Base-by-base conservation (phyloP, 2,888 invertebrate genomes). In the Cheilosia pagana region DNA sequence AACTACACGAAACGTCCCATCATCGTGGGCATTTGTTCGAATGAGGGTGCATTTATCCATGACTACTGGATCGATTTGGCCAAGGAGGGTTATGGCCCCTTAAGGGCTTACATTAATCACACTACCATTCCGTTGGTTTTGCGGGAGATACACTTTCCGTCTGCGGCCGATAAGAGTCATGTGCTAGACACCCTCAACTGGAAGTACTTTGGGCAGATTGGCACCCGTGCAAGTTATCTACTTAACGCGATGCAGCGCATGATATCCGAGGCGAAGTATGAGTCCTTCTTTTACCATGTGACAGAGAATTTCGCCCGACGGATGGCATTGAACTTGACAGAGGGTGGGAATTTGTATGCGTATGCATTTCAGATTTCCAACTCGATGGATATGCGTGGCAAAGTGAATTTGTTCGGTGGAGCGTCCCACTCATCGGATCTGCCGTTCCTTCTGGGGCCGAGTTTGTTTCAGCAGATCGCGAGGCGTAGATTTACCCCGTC, bases 401-500 rank as follows among this genome's bases (percentile, higher is more conserved):
- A 90, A 35, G 87, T 89, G 14, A 92, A 92, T 87, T 86, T 91
- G 0, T 92, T 92, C 77, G 91, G 91, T 0, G 95, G 95, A 71
- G 94, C 94, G n/a, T 93, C 94, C 0, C 95, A 95, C 87, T 94
- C 95, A 5, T 93, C 95, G 0, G 95, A 95, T 90, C 90, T 95
- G 76, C 92, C 95, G 10, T 92, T 95, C 39, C 89, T 95, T 28
- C 92, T 95, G 87, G 95, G 95, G 4, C 95, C 95, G 48, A 93
- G 94, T 41, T 89, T 95, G 45, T 93, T 95, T 89, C 94, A 95
- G 87, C 95, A 95, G 92, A 92, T 95, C 74, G 94, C 94, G 1
- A 93, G 95, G 39, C 92, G 95, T 57, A 93, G 94, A 10, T 93
- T 95, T 68, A 94, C 93, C 19, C 89, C 92, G 25, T 92, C 93